Evolutionary conservation across 2,797 vertebrate genomes (phyloP).

Genomic region (Halcyon leucocephala): DNA sequence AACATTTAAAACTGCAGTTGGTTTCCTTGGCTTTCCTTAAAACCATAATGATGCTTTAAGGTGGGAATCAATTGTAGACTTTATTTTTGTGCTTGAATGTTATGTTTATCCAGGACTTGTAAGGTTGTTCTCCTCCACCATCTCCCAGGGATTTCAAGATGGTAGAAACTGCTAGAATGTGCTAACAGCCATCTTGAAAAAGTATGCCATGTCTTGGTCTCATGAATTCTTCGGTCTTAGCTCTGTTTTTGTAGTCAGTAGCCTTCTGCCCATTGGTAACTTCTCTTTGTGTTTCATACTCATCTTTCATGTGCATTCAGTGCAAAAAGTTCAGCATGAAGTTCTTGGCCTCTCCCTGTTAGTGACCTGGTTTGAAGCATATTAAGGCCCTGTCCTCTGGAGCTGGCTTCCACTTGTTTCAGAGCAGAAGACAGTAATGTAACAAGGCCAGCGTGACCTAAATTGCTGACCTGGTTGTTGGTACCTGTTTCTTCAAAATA

Average conservation of each 20-base stretch:
- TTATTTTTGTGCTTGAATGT: neutral
- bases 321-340: neutral
- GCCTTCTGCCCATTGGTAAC: neutral
- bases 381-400: neutral
- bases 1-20: neutral
- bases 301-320: neutral
- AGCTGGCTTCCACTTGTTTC: neutral
- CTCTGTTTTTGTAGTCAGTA: neutral
- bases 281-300: neutral
- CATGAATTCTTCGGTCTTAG: neutral
- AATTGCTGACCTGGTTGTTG: neutral
- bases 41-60: neutral
- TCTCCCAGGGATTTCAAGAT: neutral
- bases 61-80: neutral
- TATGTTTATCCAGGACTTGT: neutral
- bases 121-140: fast-evolving
- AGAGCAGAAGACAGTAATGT: neutral
- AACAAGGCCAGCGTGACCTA: neutral
- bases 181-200: neutral
- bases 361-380: neutral
- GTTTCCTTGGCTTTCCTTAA: neutral
- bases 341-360: neutral
- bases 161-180: neutral
- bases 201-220: neutral
- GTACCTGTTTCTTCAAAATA: neutral